Evolutionary conservation across 2,888 invertebrate genomes (phyloP), one percentile per base, ranked within the genome.

Genomic region (Pammene aurita): DNA sequence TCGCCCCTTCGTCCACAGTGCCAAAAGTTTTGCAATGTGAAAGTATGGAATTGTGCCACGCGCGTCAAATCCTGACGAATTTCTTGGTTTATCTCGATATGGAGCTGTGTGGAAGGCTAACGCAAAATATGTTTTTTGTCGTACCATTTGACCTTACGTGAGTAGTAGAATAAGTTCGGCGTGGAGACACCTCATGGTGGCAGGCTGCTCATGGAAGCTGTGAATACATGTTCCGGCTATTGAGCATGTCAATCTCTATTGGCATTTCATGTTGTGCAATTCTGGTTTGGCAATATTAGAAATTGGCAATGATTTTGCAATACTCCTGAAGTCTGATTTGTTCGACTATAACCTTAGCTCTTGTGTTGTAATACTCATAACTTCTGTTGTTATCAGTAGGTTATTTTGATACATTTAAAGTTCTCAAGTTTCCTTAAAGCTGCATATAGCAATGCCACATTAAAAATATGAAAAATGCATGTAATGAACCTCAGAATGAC

Each of bases 1-100:
- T 83, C 88, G 86, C 85, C 85, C 86, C 85, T 87, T 88, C 84
- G 87, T 88, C 87, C 87, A 84, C 83, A 88, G 80, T 83, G 92
- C 92, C 92, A 92, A 92, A 92, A 88, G 89, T 92, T 92, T 92
- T 91, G 92, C 91, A 92, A 92, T 90, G 90, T 91, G 92, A 92
- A 92, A 92, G 91, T 91, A 87, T 86, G 83, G 86, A 90, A 90
- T 88, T 86, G 90, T 90, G 92, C 90, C 90, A 91, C 90, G 89
- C 90, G 87, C 86, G 89, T 88, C 89, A 88, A 90, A 86, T 88
- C 86, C 87, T 81, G 83, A 82, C 75, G 82, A 84, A 87, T 87
- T 85, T 84, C 81, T 74, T 76, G 72, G 75, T 75, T 78, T 72
- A 67, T 65, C 73, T 80, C 71, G 76, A 77, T 78, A 78, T 78